Evolutionary conservation across 2,888 invertebrate genomes (phyloP).

Genomic region (Poecilus cupreus): DNA sequence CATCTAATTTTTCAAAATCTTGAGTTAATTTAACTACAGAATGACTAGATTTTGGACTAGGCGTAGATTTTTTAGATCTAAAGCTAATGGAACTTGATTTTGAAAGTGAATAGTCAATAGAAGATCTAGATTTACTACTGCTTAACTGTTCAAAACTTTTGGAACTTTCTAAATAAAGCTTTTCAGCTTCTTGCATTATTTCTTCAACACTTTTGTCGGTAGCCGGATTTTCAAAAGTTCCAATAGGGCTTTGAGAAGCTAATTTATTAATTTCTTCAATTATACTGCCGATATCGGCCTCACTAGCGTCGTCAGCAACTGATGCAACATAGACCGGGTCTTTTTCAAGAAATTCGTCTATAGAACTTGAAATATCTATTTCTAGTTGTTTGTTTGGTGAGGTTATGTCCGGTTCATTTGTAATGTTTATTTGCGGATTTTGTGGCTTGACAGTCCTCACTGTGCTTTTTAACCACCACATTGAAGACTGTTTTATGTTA

Average conservation of each 20-base stretch:
- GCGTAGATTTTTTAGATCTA: conserved; percentile 56
- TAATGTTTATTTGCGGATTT: conserved; percentile 47
- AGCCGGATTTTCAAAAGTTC: conserved; percentile 70
- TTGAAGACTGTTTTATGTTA: conserved; percentile 51
- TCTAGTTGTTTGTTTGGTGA: conserved; percentile 52
- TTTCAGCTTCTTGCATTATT: conserved; percentile 77
- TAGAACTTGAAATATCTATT: conserved; percentile 67
- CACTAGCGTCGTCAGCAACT: conserved; percentile 68
- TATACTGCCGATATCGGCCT: conserved; percentile 80
- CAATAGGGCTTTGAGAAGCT: conserved; percentile 71
- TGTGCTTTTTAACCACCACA: conserved; percentile 56
- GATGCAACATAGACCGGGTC: conserved; percentile 66
- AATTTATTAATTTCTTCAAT: conserved; percentile 81
- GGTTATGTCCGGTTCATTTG: conserved; percentile 46
- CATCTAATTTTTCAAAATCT: conserved; percentile 49
- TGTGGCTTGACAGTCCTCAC: conserved; percentile 18
- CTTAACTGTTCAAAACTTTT: conserved; percentile 72
- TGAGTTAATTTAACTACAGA: conserved; percentile 38
- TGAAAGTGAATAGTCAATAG: conserved; percentile 60
- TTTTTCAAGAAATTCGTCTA: conserved; percentile 70
- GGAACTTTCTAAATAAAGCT: conserved; percentile 73
- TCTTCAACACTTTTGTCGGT: conserved; percentile 77
- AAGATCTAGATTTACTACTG: conserved; percentile 70
- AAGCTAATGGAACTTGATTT: conserved; percentile 56
- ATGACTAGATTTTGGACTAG: conserved; percentile 47